phyloP scores from a whole-genome alignment of 2,888 invertebrate genomes.

The Phania funesta region DNA sequence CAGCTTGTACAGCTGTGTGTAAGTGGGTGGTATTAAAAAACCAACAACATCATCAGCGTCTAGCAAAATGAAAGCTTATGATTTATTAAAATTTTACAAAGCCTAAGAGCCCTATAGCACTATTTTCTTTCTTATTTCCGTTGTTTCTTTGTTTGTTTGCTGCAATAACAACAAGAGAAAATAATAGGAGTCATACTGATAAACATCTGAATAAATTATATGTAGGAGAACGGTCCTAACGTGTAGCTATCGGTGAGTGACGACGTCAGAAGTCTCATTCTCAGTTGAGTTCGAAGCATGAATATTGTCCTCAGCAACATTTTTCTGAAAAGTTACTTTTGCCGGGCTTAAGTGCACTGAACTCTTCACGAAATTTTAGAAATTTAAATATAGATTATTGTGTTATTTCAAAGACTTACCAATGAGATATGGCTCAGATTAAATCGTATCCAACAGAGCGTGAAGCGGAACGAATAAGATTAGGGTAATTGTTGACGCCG shows the following conservation, averaged over 20 bases:
- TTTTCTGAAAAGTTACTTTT: too few species aligned
- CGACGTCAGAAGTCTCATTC: too few species aligned
- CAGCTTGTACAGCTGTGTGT: neutral
- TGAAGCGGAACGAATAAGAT: too few species aligned
- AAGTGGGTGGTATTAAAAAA: conserved; percentile 57
- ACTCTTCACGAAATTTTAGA: too few species aligned
- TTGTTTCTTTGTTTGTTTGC: conserved; percentile 39
- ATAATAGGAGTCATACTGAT: neutral
- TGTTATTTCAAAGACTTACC: too few species aligned
- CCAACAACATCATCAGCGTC: conserved; percentile 61
- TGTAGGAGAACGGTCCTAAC: neutral
- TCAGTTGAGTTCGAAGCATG: too few species aligned
- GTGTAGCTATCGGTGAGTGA: neutral
- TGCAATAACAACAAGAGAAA: conserved; percentile 5
- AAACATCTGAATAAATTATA: neutral
- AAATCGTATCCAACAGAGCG: too few species aligned
- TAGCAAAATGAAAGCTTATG: conserved; percentile 70
- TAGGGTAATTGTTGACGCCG: too few species aligned
- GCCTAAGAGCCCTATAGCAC: conserved; percentile 66
- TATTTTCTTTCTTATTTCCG: conserved; percentile 30
- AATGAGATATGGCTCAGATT: too few species aligned
- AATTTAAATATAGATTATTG: too few species aligned
- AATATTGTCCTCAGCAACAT: too few species aligned
- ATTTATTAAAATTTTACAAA: conserved; percentile 71
- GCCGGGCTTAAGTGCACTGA: too few species aligned